phyloP scores from a whole-genome alignment of 2,888 invertebrate species.

The Cataglyphis altisquamis region DNA sequence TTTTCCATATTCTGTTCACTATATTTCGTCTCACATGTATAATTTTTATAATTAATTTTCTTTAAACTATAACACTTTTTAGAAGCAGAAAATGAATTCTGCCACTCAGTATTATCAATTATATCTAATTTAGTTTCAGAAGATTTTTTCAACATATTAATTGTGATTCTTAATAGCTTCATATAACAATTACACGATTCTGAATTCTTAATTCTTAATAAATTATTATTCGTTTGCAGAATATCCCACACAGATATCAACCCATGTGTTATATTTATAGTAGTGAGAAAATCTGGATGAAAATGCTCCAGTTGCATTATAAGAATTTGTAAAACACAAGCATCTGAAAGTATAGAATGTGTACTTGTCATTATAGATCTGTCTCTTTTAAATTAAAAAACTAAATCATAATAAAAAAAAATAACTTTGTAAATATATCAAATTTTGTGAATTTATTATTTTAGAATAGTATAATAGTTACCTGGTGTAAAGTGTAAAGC shows the following conservation, averaged over 20 bases:
- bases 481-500: conserved; percentile 79
- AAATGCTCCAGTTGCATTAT: conserved; percentile 81
- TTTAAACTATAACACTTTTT: conserved; percentile 62
- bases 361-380: conserved; percentile 25
- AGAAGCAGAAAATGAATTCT: conserved; percentile 21
- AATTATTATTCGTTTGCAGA: conserved; percentile 76
- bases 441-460: neutral
- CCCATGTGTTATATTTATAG: conserved; percentile 76
- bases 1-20: conserved; percentile 11
- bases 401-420: conserved; percentile 49
- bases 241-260: conserved; percentile 77
- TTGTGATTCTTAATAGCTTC: conserved; percentile 77
- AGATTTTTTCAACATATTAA: conserved; percentile 79
- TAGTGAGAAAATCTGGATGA: conserved; percentile 77
- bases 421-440: too few species aligned
- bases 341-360: conserved; percentile 73
- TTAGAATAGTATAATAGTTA: conserved; percentile 54
- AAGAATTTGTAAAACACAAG: conserved; percentile 81
- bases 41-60: conserved; percentile 61
- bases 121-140: conserved; percentile 73
- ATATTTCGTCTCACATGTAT: neutral
- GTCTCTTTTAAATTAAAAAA: conserved; percentile 79
- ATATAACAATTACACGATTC: conserved; percentile 79
- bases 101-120: conserved; percentile 29
- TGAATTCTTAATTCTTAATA: conserved; percentile 74